These are phyloP conservation scores for Poeciliopsis prolifica DNA, from an alignment of 2,113 vertebrate genomes.

Conservation along the genomic window DNA sequence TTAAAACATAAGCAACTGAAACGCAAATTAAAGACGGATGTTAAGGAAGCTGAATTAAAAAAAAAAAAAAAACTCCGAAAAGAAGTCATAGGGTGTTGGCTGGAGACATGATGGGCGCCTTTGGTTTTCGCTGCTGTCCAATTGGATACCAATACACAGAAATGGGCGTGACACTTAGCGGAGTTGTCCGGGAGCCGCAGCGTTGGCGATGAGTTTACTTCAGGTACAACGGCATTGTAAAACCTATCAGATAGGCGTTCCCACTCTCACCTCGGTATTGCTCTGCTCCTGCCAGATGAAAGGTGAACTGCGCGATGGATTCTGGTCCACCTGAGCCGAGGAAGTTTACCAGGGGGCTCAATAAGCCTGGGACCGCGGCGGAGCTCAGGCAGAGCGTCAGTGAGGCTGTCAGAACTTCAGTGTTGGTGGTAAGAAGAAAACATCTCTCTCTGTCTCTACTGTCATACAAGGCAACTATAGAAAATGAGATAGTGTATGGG, in stretches of 20 bases:
- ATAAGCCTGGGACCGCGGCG: constrained; percentile 93
- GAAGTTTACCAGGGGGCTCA: constrained; percentile 91
- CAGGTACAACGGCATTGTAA: constrained; percentile 4
- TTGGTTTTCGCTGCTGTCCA: background rate
- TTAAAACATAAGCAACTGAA: background rate
- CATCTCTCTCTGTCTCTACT: background rate
- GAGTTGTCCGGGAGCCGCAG: constrained; percentile 4
- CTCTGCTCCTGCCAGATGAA: constrained; percentile 21
- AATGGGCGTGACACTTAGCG: constrained; percentile 49
- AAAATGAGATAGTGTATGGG: background rate
- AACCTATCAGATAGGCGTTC: background rate
- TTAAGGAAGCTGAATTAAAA: background rate
- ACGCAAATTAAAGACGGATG: background rate
- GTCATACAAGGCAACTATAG: background rate
- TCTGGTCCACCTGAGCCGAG: constrained; percentile 86
- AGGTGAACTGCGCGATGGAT: constrained; percentile 65
- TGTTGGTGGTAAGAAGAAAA: constrained; percentile 84
- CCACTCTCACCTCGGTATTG: background rate
- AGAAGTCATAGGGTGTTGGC: background rate
- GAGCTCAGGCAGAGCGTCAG: constrained; percentile 95
- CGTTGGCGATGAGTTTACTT: background rate
- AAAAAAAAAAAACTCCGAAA: background rate
- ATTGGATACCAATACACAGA: background rate
- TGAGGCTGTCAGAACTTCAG: constrained; percentile 91
- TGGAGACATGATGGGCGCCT: background rate